phyloP scores from a whole-genome alignment of 1,140 invertebrate species.

The Coptotermes formosanus region DNA sequence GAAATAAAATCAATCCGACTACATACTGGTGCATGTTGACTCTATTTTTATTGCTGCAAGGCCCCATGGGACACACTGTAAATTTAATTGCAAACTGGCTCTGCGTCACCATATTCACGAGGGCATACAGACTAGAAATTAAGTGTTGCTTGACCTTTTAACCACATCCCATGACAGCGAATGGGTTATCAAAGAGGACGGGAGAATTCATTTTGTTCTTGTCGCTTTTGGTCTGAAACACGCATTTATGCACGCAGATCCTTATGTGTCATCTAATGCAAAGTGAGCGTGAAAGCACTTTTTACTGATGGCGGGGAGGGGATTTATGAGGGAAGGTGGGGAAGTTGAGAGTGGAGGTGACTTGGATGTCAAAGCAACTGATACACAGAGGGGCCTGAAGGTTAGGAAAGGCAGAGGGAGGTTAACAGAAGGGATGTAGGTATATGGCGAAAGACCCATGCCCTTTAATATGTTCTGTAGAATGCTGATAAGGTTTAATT shows the following conservation, averaged over 20 bases:
- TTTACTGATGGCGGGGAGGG: background rate
- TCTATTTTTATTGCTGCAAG: background rate
- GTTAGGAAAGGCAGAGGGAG: background rate
- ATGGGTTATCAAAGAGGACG: slow-evolving; percentile 6
- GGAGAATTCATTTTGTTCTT: slow-evolving; percentile 17
- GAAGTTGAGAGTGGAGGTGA: background rate
- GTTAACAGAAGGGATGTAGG: background rate
- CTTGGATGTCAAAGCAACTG: slow-evolving; percentile 16
- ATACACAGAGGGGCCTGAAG: no score
- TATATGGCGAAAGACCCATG: background rate
- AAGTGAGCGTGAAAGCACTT: background rate
- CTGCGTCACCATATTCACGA: background rate
- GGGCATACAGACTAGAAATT: background rate
- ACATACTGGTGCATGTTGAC: background rate
- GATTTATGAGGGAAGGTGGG: background rate
- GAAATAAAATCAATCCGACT: background rate
- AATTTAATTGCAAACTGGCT: background rate
- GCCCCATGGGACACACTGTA: background rate
- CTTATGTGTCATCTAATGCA: slow-evolving; percentile 7
- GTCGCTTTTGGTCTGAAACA: slow-evolving; percentile 10
- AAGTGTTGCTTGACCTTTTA: background rate
- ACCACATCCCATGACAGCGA: background rate
- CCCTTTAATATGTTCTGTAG: background rate
- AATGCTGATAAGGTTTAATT: slow-evolving; percentile 7
- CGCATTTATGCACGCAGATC: background rate